Base-by-base conservation (phyloP, 1,140 invertebrate genomes). In the Brachionus manjavacas region DNA sequence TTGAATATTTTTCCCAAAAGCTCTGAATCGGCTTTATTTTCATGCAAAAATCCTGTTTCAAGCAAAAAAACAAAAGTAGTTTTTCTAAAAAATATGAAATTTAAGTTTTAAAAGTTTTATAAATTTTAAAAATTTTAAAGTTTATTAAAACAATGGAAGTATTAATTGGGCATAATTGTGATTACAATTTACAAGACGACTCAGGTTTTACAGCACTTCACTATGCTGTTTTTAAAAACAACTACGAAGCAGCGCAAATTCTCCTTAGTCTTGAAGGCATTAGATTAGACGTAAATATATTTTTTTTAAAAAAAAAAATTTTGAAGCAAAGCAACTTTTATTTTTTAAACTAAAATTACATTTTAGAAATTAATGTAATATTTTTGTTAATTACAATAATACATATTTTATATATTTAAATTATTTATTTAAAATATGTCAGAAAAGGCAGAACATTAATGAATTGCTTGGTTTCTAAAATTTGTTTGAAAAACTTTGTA, bases 171-270 rank as follows among this genome's bases (percentile, higher is more conserved):
- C 31, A 35, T 23, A 25, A 68, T 23, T 39, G 52, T 31, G 52
- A 81, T 28, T 64, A 41, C 12, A 81, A 81, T 81, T 25, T 39
- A 25, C 52, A 41, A 7, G 79, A 81, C 7, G 79, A 81, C 14
- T 8, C 79, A 14, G 35, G 60, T 3, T 64, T 81, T 60, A 64
- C 79, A 23, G 28, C 79, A n/a, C 23, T 81, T 31, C 79, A 81
- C 20, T 35, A 81, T 81, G 79, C 79, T 9, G 64, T 81, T 12
- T 25, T 20, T 23, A 81, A 68, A 64, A 68, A 81, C 31, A 81
- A 81, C 31, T 68, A 66, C 41, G 49, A 81, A 46, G 79, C 52
- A 11, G 79, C 31, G 6, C 8, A 64, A 35, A 20, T 64, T 23
- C 39, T 81, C 2, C 39, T 81, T n/a, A 43, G 25, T 20, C 52